Percentiles rank a stretch among this genome's conserved stretches.
Conservation (phyloP, 53 echinoderm and acorn worm genomes). For the Antedon mediterranea region DNA sequence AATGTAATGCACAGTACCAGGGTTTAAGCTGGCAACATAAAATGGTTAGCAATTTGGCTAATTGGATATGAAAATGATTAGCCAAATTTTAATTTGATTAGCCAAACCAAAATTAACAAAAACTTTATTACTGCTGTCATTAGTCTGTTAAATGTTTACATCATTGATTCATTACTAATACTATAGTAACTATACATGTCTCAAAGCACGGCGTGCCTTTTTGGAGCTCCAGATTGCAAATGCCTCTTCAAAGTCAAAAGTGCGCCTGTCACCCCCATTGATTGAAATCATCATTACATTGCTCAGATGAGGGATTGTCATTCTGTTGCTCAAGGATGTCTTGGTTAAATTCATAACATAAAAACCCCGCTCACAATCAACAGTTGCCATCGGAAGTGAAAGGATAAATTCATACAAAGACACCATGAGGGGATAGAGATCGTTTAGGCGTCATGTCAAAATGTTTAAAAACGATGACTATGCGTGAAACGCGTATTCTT, state of each 20-base stretch:
- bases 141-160: too few relatives aligned
- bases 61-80: background rate
- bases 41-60: background rate
- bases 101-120: background rate
- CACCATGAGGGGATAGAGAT: background rate
- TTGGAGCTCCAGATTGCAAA: background rate
- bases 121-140: too few relatives aligned
- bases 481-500: too few relatives aligned
- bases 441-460: too few relatives aligned
- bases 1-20: too few relatives aligned
- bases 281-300: background rate
- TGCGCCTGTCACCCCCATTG: background rate
- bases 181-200: too few relatives aligned
- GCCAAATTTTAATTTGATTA: background rate
- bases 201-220: background rate
- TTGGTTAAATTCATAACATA: background rate
- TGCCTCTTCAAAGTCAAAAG: background rate
- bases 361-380: background rate
- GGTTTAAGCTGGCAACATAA: background rate
- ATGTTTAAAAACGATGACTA: too few relatives aligned
- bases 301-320: background rate
- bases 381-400: background rate
- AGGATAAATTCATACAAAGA: background rate
- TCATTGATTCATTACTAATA: too few relatives aligned
- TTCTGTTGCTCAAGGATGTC: background rate